phyloP scores from a whole-genome alignment of 2,888 invertebrate genomes.

The Hyposoter dolosus region DNA sequence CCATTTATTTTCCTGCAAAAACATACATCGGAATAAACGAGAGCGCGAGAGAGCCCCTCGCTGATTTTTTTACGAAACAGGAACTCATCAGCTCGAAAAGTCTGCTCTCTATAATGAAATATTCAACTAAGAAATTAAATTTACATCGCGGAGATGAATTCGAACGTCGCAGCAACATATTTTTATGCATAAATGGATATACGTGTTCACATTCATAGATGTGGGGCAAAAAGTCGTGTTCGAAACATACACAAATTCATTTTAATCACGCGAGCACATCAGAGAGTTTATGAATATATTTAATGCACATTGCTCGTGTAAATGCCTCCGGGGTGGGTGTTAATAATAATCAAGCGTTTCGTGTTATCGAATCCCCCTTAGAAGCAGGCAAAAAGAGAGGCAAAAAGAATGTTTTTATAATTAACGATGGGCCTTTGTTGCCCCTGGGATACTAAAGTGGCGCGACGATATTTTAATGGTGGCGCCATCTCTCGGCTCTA shows the following conservation, averaged over 20 bases:
- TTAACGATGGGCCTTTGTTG: slow-evolving; percentile 41
- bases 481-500: slow-evolving; percentile 7
- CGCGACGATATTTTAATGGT: not conserved
- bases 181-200: slow-evolving; percentile 1
- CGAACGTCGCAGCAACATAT: not conserved
- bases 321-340: slow-evolving; percentile 38
- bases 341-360: slow-evolving; percentile 54
- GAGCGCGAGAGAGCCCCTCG: slow-evolving; percentile 10
- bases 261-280: slow-evolving; percentile 7
- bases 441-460: slow-evolving; percentile 1
- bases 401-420: slow-evolving; percentile 45
- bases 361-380: slow-evolving; percentile 27
- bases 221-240: not conserved
- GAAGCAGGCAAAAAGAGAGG: not conserved
- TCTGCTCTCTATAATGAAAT: slow-evolving; percentile 2
- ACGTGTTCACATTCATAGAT: not conserved
- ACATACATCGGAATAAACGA: not conserved
- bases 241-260: slow-evolving; percentile 19
- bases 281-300: slow-evolving; percentile 19
- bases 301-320: not conserved
- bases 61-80: not conserved
- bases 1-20: slow-evolving; percentile 1
- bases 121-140: slow-evolving; percentile 7
- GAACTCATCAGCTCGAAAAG: not conserved
- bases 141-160: not conserved